phyloP scores from a whole-genome alignment of 2,888 invertebrate species.

The Cenopis cana region DNA sequence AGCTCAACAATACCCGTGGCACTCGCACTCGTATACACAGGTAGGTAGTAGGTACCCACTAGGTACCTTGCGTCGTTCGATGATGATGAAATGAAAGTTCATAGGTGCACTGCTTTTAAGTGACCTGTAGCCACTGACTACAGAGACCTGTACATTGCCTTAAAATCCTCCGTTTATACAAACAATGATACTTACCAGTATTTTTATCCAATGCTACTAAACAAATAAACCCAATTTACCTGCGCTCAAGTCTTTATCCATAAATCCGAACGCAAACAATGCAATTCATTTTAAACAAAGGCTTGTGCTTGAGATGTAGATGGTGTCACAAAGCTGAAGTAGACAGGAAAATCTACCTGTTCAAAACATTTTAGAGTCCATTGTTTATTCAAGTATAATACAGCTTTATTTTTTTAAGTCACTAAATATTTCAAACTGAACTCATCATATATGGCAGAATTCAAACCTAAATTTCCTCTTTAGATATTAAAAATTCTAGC shows the following conservation, averaged over 20 bases:
- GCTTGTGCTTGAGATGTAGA: constrained; percentile 29
- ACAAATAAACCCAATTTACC: constrained; percentile 28
- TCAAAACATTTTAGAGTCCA: constrained; percentile 19
- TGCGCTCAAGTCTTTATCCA: constrained; percentile 8
- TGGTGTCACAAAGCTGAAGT: constrained; percentile 28
- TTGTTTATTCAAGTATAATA: constrained; percentile 4
- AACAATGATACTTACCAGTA: not conserved
- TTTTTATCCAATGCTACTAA: constrained; percentile 10
- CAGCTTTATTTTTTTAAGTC: constrained; percentile 14
- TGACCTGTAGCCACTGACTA: too few species aligned
- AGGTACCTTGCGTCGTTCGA: not conserved
- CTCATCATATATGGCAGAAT: not conserved
- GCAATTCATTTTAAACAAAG: constrained; percentile 28
- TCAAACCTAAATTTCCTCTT: too few species aligned
- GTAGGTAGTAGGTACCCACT: too few species aligned
- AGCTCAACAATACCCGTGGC: not conserved
- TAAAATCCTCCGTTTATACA: not conserved
- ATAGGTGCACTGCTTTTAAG: not conserved
- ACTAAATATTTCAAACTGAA: not conserved
- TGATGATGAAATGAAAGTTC: not conserved
- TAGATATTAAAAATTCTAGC: too few species aligned
- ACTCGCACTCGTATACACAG: too few species aligned
- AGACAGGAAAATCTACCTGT: constrained; percentile 26
- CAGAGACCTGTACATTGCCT: not conserved
- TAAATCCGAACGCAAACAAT: constrained; percentile 31